A percentile compares a stretch with the other conserved stretches of the same genome.
Conservation (phyloP, 2,888 invertebrate genomes). For the Drosophila heteroneura region DNA sequence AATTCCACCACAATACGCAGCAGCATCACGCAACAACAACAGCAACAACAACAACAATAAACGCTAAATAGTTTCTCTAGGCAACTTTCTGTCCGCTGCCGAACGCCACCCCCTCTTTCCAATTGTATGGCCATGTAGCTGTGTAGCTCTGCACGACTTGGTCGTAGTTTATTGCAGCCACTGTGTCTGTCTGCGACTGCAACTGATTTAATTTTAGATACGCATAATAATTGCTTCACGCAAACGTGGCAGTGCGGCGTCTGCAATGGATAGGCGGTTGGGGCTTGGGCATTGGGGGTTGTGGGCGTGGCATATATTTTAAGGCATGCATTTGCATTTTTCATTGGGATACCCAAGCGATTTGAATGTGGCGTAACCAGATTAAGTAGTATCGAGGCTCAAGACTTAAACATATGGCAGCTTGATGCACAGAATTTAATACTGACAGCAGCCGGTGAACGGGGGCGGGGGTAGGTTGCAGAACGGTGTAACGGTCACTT, state of each 20-base stretch:
- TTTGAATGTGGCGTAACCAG: conserved; percentile 34
- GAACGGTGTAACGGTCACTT: conserved; percentile 45
- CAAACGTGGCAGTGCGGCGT: conserved; percentile 6
- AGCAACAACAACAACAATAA: conserved; percentile 2
- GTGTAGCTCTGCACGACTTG: conserved; percentile 8
- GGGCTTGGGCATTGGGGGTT: neutral
- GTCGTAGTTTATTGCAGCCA: conserved; percentile 22
- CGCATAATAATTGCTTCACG: conserved; percentile 69
- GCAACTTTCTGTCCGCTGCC: neutral
- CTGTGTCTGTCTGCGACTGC: conserved; percentile 34
- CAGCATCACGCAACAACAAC: neutral
- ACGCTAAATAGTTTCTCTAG: conserved; percentile 42
- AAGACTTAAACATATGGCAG: conserved; percentile 17
- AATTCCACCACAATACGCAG: conserved; percentile 58
- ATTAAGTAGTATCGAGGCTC: conserved; percentile 22
- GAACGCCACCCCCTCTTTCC: neutral
- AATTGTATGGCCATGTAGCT: conserved; percentile 7
- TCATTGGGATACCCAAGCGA: conserved; percentile 31
- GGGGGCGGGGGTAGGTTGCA: neutral
- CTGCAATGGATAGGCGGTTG: neutral
- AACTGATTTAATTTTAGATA: conserved; percentile 77
- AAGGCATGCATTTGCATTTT: conserved; percentile 52
- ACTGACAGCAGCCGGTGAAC: neutral
- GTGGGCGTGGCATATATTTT: neutral
- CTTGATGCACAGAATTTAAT: conserved; percentile 18